A percentile compares a stretch with the other conserved stretches of the same genome.
Conservation (phyloP, 2,113 vertebrate species). For the Podilymbus podiceps region DNA sequence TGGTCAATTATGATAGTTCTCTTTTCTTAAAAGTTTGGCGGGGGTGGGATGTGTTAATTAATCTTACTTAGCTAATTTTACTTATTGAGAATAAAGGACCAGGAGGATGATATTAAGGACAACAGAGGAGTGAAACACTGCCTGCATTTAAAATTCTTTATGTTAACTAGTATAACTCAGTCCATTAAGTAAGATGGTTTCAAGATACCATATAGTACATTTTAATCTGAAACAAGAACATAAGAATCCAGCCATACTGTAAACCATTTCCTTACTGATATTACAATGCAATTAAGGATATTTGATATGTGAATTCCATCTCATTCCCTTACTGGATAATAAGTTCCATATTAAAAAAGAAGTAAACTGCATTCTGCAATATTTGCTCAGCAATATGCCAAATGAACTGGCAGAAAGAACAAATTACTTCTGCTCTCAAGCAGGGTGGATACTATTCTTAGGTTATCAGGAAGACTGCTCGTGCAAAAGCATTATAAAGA, state of each 20-base stretch:
- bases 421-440: slow-evolving; percentile 38
- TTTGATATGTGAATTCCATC: slow-evolving; percentile 15
- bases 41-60: not conserved
- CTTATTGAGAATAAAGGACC: not conserved
- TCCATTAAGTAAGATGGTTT: slow-evolving; percentile 50
- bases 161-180: slow-evolving; percentile 52
- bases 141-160: slow-evolving; percentile 38
- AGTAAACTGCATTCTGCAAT: slow-evolving; percentile 31
- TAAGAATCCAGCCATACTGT: not conserved
- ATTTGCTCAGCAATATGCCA: slow-evolving; percentile 45
- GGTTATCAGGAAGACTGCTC: not conserved
- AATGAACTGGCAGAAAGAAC: slow-evolving; percentile 41
- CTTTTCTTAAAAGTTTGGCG: not conserved
- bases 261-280: slow-evolving; percentile 16
- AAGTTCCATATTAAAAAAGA: slow-evolving; percentile 40
- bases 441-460: slow-evolving; percentile 43
- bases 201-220: not conserved
- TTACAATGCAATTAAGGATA: not conserved
- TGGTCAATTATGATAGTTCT: not conserved
- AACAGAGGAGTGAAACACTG: not conserved
- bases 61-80: slow-evolving; percentile 24
- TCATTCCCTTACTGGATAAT: slow-evolving; percentile 15
- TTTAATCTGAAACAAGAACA: slow-evolving; percentile 7
- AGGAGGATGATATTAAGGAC: not conserved
- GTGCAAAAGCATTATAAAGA: not conserved